These are phyloP conservation scores for Leptosomus discolor DNA, from an alignment of 2,113 vertebrate genomes.

Conservation along the genomic window DNA sequence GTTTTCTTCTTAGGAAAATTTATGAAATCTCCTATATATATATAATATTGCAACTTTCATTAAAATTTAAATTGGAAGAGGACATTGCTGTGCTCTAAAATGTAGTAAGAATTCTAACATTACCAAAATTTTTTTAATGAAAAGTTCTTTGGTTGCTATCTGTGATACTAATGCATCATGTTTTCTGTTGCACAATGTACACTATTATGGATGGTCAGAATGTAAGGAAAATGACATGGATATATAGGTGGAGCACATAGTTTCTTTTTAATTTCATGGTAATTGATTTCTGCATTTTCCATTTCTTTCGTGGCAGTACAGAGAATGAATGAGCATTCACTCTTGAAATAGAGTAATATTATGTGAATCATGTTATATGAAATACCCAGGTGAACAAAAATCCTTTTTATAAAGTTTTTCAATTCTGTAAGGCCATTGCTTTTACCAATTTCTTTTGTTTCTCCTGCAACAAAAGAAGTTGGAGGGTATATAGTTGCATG, in stretches of 20 bases:
- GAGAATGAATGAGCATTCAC: not conserved
- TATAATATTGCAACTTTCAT: not conserved
- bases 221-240: not conserved
- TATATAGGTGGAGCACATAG: not conserved
- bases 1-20: not conserved
- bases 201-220: not conserved
- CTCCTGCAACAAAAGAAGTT: not conserved
- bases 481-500: not conserved
- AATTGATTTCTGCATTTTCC: not conserved
- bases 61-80: not conserved
- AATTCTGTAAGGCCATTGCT: not conserved
- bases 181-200: not conserved
- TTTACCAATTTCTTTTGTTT: not conserved
- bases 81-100: not conserved
- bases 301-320: not conserved
- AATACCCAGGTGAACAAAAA: not conserved
- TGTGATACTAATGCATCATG: not conserved
- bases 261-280: not conserved
- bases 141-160: not conserved
- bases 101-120: not conserved
- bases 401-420: not conserved
- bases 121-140: not conserved
- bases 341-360: not conserved
- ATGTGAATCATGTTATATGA: not conserved
- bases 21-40: not conserved